Evolutionary conservation across 2,113 vertebrate genomes (phyloP).

Genomic region (Scartelaos histophorus): DNA sequence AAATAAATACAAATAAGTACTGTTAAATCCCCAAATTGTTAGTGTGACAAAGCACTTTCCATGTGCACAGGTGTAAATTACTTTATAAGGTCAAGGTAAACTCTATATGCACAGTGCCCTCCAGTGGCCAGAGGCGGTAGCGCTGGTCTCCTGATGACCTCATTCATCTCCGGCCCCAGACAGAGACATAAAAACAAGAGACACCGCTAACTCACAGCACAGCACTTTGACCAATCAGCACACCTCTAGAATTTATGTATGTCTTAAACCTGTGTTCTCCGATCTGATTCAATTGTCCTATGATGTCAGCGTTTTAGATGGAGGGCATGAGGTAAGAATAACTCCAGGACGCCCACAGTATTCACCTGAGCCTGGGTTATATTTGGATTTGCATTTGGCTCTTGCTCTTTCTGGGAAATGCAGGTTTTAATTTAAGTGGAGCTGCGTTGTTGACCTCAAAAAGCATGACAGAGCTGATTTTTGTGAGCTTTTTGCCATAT

Average conservation of each 20-base stretch:
- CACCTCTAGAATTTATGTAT: constrained; percentile 46
- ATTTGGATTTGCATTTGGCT: constrained; percentile 9
- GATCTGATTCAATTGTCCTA: constrained; percentile 12
- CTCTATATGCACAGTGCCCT: constrained; percentile 65
- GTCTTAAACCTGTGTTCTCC: constrained; percentile 40
- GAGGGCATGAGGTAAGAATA: not conserved
- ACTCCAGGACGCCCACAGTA: not conserved
- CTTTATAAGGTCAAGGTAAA: not conserved
- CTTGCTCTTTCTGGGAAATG: no score
- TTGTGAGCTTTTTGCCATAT: no score
- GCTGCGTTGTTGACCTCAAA: no score
- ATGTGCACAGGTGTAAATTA: not conserved
- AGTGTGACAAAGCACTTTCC: not conserved
- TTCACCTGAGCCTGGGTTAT: not conserved
- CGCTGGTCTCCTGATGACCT: constrained; percentile 41
- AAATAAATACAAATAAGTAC: no score
- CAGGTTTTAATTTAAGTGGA: no score
- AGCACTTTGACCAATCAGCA: constrained; percentile 51
- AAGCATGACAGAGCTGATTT: no score
- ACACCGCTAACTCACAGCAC: constrained; percentile 53
- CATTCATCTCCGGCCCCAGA: constrained; percentile 47
- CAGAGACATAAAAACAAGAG: constrained; percentile 48
- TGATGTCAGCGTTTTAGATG: not conserved
- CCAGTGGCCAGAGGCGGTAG: constrained; percentile 59
- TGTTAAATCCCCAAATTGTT: not conserved